phyloP scores from a whole-genome alignment of 2,797 vertebrate genomes.

The Coranthus polyacanthus region DNA sequence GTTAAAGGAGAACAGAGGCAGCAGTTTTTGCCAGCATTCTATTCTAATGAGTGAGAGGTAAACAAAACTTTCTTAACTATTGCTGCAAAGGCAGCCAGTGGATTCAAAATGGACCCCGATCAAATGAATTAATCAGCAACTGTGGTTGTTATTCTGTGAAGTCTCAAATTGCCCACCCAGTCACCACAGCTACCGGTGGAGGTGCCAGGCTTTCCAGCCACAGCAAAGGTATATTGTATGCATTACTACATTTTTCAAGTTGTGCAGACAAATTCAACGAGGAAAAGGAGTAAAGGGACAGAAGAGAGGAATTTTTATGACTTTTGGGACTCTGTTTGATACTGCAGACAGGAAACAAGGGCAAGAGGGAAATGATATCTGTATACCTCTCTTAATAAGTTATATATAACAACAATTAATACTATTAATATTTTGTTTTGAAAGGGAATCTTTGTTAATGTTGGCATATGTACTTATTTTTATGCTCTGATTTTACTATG shows the following conservation, averaged over 20 bases:
- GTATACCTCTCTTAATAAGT: too few relatives aligned
- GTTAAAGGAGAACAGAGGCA: not conserved
- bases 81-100: not conserved
- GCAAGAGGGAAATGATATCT: too few relatives aligned
- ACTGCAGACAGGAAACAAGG: too few relatives aligned
- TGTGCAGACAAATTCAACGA: not conserved
- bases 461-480: too few relatives aligned
- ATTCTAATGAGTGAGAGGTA: not conserved
- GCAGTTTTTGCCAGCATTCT: not conserved
- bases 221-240: constrained; percentile 11
- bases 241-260: not conserved
- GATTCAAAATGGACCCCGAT: not conserved
- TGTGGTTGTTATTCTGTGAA: not conserved
- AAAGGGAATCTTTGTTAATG: too few relatives aligned
- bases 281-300: not conserved
- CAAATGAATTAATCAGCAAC: constrained; percentile 16
- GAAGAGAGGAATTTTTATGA: not conserved
- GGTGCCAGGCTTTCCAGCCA: not conserved
- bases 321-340: too few relatives aligned
- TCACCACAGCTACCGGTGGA: not conserved
- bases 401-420: too few relatives aligned
- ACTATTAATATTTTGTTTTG: too few relatives aligned
- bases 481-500: too few relatives aligned
- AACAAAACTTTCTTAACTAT: not conserved
- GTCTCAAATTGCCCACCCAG: not conserved